phyloP scores from a whole-genome alignment of 2,113 vertebrate genomes.

The Nesoenas mayeri region DNA sequence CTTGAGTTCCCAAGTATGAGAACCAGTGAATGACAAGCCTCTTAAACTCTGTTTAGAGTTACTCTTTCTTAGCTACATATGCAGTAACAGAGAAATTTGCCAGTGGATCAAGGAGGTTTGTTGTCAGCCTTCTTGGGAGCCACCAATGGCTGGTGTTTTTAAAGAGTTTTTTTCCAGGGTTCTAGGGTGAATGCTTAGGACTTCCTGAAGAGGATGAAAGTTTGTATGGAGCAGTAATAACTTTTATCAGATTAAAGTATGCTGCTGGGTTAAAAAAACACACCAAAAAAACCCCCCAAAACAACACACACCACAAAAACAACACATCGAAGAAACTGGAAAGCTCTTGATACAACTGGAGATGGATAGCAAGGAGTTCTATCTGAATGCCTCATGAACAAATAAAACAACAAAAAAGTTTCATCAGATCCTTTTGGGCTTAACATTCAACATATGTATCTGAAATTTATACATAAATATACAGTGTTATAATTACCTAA shows the following conservation, averaged over 20 bases:
- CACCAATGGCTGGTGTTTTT: background rate
- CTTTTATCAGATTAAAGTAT: background rate
- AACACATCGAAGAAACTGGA: background rate
- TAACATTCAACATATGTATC: background rate
- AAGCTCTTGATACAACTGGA: background rate
- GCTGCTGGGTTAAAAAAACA: background rate
- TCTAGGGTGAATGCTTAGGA: background rate
- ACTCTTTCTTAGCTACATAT: background rate
- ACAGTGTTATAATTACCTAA: background rate
- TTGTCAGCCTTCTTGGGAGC: background rate
- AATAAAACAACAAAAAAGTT: background rate
- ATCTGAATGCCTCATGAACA: background rate
- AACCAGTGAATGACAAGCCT: background rate
- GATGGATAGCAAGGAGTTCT: background rate
- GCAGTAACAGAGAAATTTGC: background rate
- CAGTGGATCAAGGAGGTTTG: background rate
- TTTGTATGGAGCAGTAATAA: background rate
- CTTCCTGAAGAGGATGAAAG: background rate
- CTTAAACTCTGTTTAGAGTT: background rate
- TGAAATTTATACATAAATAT: background rate
- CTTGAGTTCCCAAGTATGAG: background rate
- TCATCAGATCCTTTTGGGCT: background rate
- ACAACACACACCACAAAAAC: background rate
- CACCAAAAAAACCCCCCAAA: rapidly evolving
- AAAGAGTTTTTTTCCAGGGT: background rate